Evolutionary conservation across 2,888 invertebrate species (phyloP).

Genomic region (Hirtodrosophila histrioides): DNA sequence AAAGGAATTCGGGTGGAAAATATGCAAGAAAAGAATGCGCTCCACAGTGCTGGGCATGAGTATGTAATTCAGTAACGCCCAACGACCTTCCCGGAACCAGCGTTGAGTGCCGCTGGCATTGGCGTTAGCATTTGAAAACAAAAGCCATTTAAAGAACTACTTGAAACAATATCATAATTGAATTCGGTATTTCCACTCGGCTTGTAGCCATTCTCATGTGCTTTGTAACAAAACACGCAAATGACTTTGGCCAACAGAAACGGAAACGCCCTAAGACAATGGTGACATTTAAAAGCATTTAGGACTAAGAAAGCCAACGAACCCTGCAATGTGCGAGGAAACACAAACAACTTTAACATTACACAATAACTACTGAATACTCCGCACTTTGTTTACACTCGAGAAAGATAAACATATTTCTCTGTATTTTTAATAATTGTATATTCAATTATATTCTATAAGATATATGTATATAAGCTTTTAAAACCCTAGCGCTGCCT

Average conservation of each 20-base stretch:
- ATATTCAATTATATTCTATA: too few species aligned
- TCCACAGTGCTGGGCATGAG: conserved; percentile 31
- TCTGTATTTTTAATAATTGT: too few species aligned
- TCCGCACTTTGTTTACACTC: neutral
- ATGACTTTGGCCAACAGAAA: conserved; percentile 43
- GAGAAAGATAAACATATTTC: too few species aligned
- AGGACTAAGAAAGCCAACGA: conserved; percentile 18
- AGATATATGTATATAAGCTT: too few species aligned
- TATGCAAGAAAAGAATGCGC: conserved; percentile 54
- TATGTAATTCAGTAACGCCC: neutral
- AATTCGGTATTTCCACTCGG: conserved; percentile 47
- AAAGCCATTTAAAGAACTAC: conserved; percentile 56
- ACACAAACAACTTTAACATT: conserved; percentile 17
- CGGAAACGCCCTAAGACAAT: conserved; percentile 65
- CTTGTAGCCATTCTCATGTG: conserved; percentile 29
- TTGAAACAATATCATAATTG: conserved; percentile 72
- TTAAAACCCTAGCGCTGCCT: too few species aligned
- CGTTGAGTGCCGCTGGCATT: conserved; percentile 20
- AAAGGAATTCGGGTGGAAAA: conserved; percentile 70
- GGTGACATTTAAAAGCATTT: conserved; percentile 54
- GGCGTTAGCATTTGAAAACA: conserved; percentile 28
- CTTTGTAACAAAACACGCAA: conserved; percentile 48
- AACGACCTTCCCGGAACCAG: conserved; percentile 9
- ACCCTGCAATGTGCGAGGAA: conserved; percentile 17
- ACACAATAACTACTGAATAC: conserved; percentile 21